A percentile compares a stretch with the other conserved stretches of the same genome.
These are phyloP conservation scores for Hystrix cristata DNA, from an alignment of 2,113 vertebrate genomes.

Conservation along the genomic window DNA sequence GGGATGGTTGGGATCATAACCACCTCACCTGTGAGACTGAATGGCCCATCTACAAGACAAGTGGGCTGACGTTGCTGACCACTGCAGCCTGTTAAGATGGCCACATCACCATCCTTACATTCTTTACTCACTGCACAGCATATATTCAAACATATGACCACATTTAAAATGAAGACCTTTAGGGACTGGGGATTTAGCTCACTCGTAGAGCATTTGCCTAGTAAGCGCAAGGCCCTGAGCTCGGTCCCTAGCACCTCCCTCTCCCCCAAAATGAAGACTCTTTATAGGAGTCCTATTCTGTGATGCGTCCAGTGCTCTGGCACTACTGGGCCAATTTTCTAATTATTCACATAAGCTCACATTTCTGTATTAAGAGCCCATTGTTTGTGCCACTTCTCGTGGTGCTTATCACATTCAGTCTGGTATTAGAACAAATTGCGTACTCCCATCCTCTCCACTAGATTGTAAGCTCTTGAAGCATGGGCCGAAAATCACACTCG, in stretches of 20 bases:
- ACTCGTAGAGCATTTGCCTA: too few relatives aligned
- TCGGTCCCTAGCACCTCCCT: too few relatives aligned
- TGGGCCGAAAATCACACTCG: slow-evolving; percentile 62
- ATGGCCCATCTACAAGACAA: neutral
- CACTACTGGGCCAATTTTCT: slow-evolving; percentile 31
- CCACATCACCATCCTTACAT: neutral
- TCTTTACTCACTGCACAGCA: neutral
- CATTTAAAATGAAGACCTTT: neutral
- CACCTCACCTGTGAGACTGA: rapidly evolving
- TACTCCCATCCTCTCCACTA: slow-evolving; percentile 69
- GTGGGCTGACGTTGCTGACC: neutral
- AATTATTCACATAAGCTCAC: slow-evolving; percentile 65
- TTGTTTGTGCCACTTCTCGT: slow-evolving; percentile 62
- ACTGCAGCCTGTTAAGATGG: neutral
- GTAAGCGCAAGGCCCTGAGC: too few relatives aligned
- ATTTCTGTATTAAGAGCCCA: slow-evolving; percentile 69
- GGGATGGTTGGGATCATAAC: rapidly evolving
- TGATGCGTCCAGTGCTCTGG: neutral
- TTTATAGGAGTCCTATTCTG: neutral
- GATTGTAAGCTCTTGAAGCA: slow-evolving; percentile 70
- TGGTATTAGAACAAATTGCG: slow-evolving; percentile 62
- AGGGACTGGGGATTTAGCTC: too few relatives aligned
- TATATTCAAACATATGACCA: neutral
- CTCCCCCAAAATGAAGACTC: slow-evolving; percentile 5
- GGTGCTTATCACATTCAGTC: slow-evolving; percentile 67